Base-by-base conservation (phyloP, 2,113 vertebrate species). In the Nothocercus nigrocapillus region DNA sequence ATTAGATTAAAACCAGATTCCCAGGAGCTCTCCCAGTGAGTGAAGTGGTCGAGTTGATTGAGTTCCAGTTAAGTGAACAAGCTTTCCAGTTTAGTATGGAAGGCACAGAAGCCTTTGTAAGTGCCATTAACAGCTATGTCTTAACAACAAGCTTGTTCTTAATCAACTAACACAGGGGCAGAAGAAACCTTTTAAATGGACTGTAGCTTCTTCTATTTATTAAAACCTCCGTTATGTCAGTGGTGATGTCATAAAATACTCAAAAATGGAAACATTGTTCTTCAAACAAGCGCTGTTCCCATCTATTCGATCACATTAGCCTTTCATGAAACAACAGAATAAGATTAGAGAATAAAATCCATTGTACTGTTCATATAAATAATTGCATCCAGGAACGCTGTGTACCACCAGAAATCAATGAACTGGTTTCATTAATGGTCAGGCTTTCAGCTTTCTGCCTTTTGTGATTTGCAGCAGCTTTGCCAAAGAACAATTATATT, bases 341-440 rank as follows among this genome's bases (percentile, higher is more conserved):
- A 81, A 82, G 80, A 88, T 88, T 94, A 82, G 49, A 67, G 81
- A 81, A 45, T n/a, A 82, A 93, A 92, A 89, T 88, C 62, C 47
- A 38, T 79, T 81, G 32, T 77, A 84, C 63, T 49, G 10, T 84
- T 94, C 81, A 74, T 96, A 51, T 78, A 85, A 95, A 97, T 76
- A 92, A 90, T 53, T 93, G 78, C 58, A 82, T 78, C 79, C 62
- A 77, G 88, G 59, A 53, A 62, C 4, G 3, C 42, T 69, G 45
- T 61, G 45, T 63, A 53, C 72, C 75, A 90, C 45, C 68, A 85
- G 88, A 94, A 92, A 94, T 76, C 92, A 88, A 72, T 61, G 47
- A 89, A 56, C 47, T 85, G 58, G 4, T 74, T 89, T 83, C 56
- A 59, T 83, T 90, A 76, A 83, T 28, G 40, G 42, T 90, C 72